phyloP scores from a whole-genome alignment of 2,888 invertebrate species.

The Platycheirus albimanus region DNA sequence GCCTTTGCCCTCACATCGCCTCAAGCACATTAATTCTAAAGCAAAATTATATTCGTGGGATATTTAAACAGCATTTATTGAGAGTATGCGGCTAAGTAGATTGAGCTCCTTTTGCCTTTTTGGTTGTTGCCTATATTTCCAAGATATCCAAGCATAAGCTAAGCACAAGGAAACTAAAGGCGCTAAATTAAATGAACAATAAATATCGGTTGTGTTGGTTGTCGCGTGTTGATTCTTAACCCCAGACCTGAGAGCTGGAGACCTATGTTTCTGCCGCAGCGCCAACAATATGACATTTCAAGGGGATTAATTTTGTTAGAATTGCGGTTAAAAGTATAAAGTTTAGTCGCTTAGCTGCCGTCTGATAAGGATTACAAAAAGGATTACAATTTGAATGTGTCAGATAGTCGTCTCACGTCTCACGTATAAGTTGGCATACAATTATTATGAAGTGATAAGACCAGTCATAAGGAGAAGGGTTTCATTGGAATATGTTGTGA shows the following conservation, averaged over 20 bases:
- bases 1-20: not conserved
- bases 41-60: slow-evolving; percentile 60
- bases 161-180: slow-evolving; percentile 17
- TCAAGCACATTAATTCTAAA: slow-evolving; percentile 46
- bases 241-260: slow-evolving; percentile 1
- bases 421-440: slow-evolving; percentile 1
- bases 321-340: slow-evolving; percentile 30
- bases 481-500: not conserved
- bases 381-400: slow-evolving; percentile 47
- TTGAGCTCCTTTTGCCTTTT: too few relatives aligned
- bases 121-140: too few relatives aligned
- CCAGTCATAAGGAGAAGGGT: not conserved
- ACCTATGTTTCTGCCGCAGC: slow-evolving; percentile 26
- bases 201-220: slow-evolving; percentile 47
- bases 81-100: slow-evolving; percentile 52
- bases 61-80: slow-evolving; percentile 57
- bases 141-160: too few relatives aligned
- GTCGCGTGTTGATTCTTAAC: slow-evolving; percentile 38
- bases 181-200: slow-evolving; percentile 54
- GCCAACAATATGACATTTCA: slow-evolving; percentile 38
- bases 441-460: slow-evolving; percentile 34
- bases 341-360: slow-evolving; percentile 31
- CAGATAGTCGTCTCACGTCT: not conserved
- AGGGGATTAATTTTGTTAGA: slow-evolving; percentile 42
- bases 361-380: slow-evolving; percentile 16